Percentiles rank a stretch among this genome's conserved stretches.
Evolutionary conservation across 2,113 vertebrate species (phyloP).

Genomic region (Pluvianellus socialis): DNA sequence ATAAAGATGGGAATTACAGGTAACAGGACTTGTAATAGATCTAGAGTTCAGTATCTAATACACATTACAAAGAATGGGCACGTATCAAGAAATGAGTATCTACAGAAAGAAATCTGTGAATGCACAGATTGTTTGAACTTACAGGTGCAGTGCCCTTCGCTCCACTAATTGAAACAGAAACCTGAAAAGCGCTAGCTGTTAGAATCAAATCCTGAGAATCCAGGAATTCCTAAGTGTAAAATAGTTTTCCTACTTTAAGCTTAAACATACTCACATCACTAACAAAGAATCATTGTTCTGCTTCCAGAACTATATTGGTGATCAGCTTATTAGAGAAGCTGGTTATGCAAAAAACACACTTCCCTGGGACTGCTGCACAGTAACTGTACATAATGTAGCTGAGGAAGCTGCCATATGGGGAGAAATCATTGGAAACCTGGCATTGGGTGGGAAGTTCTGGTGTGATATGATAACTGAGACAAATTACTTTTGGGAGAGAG

Average conservation of each 20-base stretch:
- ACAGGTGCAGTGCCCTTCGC: not conserved
- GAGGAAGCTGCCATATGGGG: not conserved
- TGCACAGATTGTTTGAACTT: not conserved
- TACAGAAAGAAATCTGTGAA: not conserved
- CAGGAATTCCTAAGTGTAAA: not conserved
- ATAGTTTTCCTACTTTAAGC: not conserved
- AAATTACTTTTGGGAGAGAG: not conserved
- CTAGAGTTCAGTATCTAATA: not conserved
- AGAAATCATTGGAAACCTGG: not conserved
- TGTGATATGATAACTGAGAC: conserved; percentile 6
- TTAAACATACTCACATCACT: not conserved
- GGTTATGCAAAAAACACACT: not conserved
- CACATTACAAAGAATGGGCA: not conserved
- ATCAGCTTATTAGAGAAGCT: not conserved
- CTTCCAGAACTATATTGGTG: not conserved
- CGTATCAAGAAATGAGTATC: not conserved
- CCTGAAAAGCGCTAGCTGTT: not conserved
- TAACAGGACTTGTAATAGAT: not conserved
- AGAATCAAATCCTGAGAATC: not conserved
- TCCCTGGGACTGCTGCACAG: not conserved
- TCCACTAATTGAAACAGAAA: not conserved
- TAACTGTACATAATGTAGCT: not conserved
- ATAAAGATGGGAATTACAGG: not conserved
- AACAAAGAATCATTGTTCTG: not conserved
- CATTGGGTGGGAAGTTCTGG: not conserved